A percentile compares a stretch with the other conserved stretches of the same genome.
Conservation (phyloP, 2,113 vertebrate genomes). For the Bucco capensis region DNA sequence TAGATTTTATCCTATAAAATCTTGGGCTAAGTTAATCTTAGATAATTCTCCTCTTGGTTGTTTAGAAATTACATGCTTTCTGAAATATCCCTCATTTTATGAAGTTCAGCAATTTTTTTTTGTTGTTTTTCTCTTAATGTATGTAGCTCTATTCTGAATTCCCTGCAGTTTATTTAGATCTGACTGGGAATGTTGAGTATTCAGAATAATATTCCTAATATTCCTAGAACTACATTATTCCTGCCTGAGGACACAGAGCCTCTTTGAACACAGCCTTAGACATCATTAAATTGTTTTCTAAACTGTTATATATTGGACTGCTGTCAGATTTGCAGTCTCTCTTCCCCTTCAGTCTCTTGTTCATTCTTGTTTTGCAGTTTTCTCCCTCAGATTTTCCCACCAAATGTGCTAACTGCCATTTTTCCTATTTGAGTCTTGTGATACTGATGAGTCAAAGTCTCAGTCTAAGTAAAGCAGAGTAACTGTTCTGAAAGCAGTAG, state of each 20-base stretch:
- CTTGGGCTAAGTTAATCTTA: background rate
- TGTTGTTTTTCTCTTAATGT: background rate
- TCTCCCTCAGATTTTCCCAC: slow-evolving; percentile 29
- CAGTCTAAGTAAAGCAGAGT: slow-evolving; percentile 26
- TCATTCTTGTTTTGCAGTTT: slow-evolving; percentile 6
- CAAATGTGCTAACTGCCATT: slow-evolving; percentile 18
- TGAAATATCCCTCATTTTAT: background rate
- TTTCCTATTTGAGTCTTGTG: slow-evolving; percentile 36
- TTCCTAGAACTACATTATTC: background rate
- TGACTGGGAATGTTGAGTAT: background rate
- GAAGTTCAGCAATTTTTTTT: background rate
- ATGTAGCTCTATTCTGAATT: background rate
- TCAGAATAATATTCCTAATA: background rate
- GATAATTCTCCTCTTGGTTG: background rate
- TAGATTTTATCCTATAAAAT: background rate
- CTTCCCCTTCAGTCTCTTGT: background rate
- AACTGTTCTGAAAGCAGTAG: slow-evolving; percentile 26
- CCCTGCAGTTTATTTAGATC: background rate
- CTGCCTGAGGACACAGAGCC: background rate
- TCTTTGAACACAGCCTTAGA: background rate
- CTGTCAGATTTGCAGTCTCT: background rate
- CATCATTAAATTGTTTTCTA: background rate
- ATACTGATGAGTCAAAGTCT: slow-evolving; percentile 44
- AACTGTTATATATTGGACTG: background rate
- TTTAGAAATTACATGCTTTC: background rate